A percentile compares a stretch with the other conserved stretches of the same genome.
Evolutionary conservation across 2,888 invertebrate species (phyloP).

Genomic region (Seira sanloemensis): DNA sequence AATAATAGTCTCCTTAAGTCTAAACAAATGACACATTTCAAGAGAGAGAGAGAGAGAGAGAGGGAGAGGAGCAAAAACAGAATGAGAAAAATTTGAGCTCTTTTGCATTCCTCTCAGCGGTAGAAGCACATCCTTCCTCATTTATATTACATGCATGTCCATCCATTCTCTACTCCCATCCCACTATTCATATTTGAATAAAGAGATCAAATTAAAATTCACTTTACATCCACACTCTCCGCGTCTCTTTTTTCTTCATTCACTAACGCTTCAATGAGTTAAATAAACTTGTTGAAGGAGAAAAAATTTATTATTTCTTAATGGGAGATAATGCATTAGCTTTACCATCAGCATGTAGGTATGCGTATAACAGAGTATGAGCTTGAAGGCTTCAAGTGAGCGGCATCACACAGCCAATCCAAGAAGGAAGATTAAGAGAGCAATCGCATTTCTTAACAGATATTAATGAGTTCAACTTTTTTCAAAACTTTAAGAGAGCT

Average conservation of each 20-base stretch:
- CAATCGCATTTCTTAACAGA: slow-evolving; percentile 47
- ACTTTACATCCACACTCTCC: slow-evolving; percentile 19
- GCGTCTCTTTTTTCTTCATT: slow-evolving; percentile 9
- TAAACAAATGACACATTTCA: neutral
- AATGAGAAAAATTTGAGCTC: too few species aligned
- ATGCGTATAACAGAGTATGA: too few species aligned
- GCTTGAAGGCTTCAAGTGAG: too few species aligned
- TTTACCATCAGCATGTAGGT: too few species aligned
- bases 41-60: neutral
- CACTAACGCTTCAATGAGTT: slow-evolving; percentile 19
- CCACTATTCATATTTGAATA: slow-evolving; percentile 6
- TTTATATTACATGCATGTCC: slow-evolving; percentile 4
- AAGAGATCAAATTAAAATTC: slow-evolving; percentile 55
- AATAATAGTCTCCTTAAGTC: neutral
- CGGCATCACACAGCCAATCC: too few species aligned
- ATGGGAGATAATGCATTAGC: too few species aligned
- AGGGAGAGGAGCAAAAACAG: neutral
- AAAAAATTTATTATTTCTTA: slow-evolving; percentile 20
- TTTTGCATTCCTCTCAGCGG: neutral
- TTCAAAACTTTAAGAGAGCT: too few species aligned
- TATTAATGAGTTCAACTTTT: slow-evolving; percentile 46
- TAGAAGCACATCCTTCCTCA: neutral
- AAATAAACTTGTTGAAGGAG: slow-evolving; percentile 18
- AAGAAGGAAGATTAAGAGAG: slow-evolving; percentile 49
- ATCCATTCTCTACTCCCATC: slow-evolving; percentile 2